Evolutionary conservation across 2,113 vertebrate genomes (phyloP), one percentile per base, ranked within the genome.

Genomic region (Ptychochromis oligacanthus): DNA sequence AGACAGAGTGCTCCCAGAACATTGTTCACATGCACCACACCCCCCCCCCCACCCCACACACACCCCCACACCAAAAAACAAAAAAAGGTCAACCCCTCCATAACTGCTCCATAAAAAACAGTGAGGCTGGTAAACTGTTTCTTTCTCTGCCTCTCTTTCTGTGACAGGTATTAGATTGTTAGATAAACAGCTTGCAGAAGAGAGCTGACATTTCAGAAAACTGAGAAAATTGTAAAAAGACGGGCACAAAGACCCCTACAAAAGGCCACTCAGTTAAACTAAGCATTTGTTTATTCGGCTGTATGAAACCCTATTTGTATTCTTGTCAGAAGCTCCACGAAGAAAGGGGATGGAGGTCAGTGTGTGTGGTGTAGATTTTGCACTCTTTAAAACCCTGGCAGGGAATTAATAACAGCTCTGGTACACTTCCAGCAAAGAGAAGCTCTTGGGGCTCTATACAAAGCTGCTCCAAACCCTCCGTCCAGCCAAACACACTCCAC

Each of bases 201-300:
- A 91, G 85, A 80, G 85, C 79, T 95, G 93, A 94, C 93, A 95
- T 95, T 95, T 95, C 74, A 86, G 56, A 83, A 91, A 93, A 89
- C 28, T 9, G 79, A 82, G 81, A 79, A 79, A 93, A 92, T 79
- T 67, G 82, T 94, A 88, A 94, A 93, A 83, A 81, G 75, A 90
- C 80, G 81, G 85, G 89, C 85, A 84, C 6, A 3, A 75, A 81
- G 85, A 57, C 54, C 49, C 67, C 80, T 81, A 79, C 91, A 88
- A 95, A 95, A 95, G 93, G 94, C 92, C 93, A 91, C 77, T 88
- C 87, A 79, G 88, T 88, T 90, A 88, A 92, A 89, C 84, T 85
- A 82, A 83, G 84, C 88, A 86, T 92, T 93, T 91, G 85, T 93
- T 92, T 92, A 89, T 92, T 81, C 22, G 67, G 60, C 84, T 70